Percentiles rank a stretch among this genome's conserved stretches.
Conservation (phyloP, 1,140 invertebrate species). For the Drosophila nikananu region DNA sequence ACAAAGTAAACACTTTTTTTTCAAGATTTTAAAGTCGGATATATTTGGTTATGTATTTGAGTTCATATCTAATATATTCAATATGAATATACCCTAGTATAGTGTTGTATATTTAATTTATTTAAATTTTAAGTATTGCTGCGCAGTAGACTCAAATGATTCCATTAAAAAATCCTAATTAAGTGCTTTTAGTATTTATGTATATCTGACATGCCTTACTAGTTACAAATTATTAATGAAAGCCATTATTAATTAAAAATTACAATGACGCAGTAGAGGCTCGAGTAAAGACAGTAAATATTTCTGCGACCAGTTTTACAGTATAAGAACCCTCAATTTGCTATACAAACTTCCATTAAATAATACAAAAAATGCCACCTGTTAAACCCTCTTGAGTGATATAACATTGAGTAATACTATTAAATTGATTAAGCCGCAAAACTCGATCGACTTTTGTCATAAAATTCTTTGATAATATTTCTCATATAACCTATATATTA, state of each 20-base stretch:
- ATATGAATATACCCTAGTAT: not conserved
- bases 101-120: not conserved
- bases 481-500: not conserved
- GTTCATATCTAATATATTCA: not conserved
- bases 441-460: not conserved
- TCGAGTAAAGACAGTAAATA: slow-evolving; percentile 4
- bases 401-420: slow-evolving; percentile 12
- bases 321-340: not conserved
- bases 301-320: not conserved
- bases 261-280: slow-evolving; percentile 1
- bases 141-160: not conserved
- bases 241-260: slow-evolving; percentile 16
- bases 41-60: no score
- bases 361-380: not conserved
- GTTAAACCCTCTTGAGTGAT: not conserved
- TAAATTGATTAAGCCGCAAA: not conserved
- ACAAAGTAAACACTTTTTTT: no score
- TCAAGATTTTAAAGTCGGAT: no score
- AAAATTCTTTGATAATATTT: slow-evolving; percentile 12
- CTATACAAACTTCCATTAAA: slow-evolving; percentile 17
- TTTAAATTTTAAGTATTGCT: not conserved
- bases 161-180: not conserved
- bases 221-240: not conserved
- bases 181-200: not conserved
- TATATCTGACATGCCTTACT: no score